Conservation (phyloP, 1,140 invertebrate species). For the Psilanteris sp. region DNA sequence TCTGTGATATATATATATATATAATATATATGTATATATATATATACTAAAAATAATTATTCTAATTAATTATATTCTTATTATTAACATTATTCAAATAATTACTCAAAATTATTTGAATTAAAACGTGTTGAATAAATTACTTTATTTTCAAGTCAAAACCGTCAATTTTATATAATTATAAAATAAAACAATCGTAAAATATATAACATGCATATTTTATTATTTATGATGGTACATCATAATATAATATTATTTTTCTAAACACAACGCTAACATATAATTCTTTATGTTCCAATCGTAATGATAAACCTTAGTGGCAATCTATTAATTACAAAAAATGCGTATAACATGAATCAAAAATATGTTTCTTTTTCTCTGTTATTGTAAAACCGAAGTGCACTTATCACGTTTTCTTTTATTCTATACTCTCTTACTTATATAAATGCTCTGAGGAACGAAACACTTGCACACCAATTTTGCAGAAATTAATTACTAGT, state of each 20-base stretch:
- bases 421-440: constrained; percentile 61
- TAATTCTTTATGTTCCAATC: constrained; percentile 75
- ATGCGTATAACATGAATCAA: constrained; percentile 71
- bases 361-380: constrained; percentile 72
- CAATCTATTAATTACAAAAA: constrained; percentile 72
- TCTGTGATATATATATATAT: no score
- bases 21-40: no score
- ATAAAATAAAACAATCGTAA: constrained; percentile 51
- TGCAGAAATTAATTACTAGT: constrained; percentile 28
- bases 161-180: constrained; percentile 45
- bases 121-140: constrained; percentile 23
- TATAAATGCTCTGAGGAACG: constrained; percentile 70
- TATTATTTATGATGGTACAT: constrained; percentile 75
- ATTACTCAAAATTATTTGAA: no score
- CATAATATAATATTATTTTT: constrained; percentile 79
- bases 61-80: no score
- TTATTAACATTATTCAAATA: no score
- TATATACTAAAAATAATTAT: no score
- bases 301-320: constrained; percentile 69
- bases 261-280: constrained; percentile 79
- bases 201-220: constrained; percentile 76
- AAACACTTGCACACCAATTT: constrained; percentile 39
- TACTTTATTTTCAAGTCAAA: constrained; percentile 37
- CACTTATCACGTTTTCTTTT: constrained; percentile 46
- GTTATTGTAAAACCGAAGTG: constrained; percentile 64